Evolutionary conservation across 2,888 invertebrate species (phyloP).

Genomic region (Phyllotreta cruciferae): DNA sequence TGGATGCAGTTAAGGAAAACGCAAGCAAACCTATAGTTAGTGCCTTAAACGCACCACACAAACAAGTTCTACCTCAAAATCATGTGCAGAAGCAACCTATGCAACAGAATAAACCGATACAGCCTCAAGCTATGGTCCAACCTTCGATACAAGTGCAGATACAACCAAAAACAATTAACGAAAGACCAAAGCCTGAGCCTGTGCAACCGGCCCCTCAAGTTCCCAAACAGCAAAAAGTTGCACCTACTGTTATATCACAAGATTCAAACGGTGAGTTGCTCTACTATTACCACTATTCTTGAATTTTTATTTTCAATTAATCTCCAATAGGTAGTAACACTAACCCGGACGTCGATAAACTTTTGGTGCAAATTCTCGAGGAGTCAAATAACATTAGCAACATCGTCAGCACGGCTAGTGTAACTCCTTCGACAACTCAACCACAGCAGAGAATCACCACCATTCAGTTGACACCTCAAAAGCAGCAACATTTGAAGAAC

Average conservation of each 20-base stretch:
- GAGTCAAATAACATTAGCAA: slow-evolving; percentile 44
- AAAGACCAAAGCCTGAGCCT: slow-evolving; percentile 36
- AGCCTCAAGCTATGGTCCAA: slow-evolving; percentile 52
- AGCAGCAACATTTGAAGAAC: slow-evolving; percentile 69
- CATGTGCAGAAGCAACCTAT: slow-evolving; percentile 48
- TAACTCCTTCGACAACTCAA: slow-evolving; percentile 31
- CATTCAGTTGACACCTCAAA: slow-evolving; percentile 76
- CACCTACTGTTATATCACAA: slow-evolving; percentile 41
- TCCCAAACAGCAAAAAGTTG: slow-evolving; percentile 47
- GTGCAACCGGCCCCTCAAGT: slow-evolving; percentile 34
- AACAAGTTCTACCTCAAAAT: slow-evolving; percentile 51
- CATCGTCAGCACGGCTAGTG: slow-evolving; percentile 29
- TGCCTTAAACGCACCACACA: slow-evolving; percentile 49
- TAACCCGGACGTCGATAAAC: slow-evolving; percentile 55
- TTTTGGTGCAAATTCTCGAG: slow-evolving; percentile 57
- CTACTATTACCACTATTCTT: not conserved
- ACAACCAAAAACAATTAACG: slow-evolving; percentile 40
- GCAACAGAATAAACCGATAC: slow-evolving; percentile 44
- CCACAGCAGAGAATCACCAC: slow-evolving; percentile 70
- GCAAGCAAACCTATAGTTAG: slow-evolving; percentile 45
- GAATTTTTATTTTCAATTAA: not conserved
- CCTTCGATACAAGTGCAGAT: slow-evolving; percentile 49
- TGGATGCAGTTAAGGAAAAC: slow-evolving; percentile 44
- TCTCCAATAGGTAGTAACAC: slow-evolving; percentile 36
- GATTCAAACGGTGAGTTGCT: slow-evolving; percentile 42